Evolutionary conservation across 1,140 invertebrate species (phyloP), one percentile per base, ranked within the genome.

Genomic region (Dryas iulia): DNA sequence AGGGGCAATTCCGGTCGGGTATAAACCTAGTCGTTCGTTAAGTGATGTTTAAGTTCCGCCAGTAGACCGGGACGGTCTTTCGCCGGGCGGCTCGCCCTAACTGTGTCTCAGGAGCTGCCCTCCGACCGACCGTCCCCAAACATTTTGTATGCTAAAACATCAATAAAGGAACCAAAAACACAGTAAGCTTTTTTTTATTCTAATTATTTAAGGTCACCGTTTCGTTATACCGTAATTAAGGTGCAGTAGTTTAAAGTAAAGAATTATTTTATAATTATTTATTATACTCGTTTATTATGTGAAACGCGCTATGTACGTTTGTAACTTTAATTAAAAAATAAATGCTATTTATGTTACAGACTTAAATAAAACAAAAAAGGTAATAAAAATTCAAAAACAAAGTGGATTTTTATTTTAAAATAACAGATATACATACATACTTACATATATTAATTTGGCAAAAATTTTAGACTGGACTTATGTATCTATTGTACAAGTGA

Each of bases 281-380:
- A 89, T 90, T 86, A 69, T 64, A 86, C 82, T 84, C 30, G 30
- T 31, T n/a, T n/a, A n/a, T 11, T 72, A 87, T 89, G 87, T 86
- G 86, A 86, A 88, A 74, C 72, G 75, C 74, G 84, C 86, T 60
- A 58, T 88, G 84, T 89, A 87, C 87, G 87, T 88, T 86, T 91
- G 86, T 90, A 89, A 86, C 86, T 89, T 89, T 88, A 87, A 82
- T 89, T 83, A 82, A 83, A 89, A 90, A 85, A 87, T 91, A 89
- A 91, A 91, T 86, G 85, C 87, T 91, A 91, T 91, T 91, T 89
- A 91, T 91, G 86, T 89, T 91, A 91, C 86, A 87, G 81, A 76
- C 67, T 80, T 76, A 76, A 77, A 76, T 64, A 74, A 87, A 82
- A 86, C 81, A 84, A 85, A 89, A 89, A 89, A 90, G 81, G 78